Evolutionary conservation across 1,140 invertebrate species (phyloP).

Genomic region (Streblospio benedicti): DNA sequence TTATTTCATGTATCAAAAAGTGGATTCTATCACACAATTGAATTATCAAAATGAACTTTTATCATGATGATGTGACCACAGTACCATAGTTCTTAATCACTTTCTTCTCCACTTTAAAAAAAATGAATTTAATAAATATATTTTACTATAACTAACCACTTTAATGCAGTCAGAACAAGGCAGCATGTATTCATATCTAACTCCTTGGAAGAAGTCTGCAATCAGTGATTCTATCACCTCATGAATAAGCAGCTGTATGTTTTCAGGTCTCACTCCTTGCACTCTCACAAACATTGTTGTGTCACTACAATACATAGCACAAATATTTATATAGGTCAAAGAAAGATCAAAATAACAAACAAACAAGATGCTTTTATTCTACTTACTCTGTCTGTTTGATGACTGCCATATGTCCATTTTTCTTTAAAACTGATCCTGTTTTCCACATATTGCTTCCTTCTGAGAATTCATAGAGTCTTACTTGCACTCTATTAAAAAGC

Average conservation of each 20-base stretch:
- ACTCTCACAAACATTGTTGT: constrained; percentile 6
- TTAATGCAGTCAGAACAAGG: constrained; percentile 17
- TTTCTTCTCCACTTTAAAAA: too few species aligned
- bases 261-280: constrained; percentile 15
- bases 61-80: too few species aligned
- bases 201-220: constrained; percentile 13
- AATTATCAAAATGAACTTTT: too few species aligned
- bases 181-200: constrained; percentile 14
- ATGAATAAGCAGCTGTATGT: constrained; percentile 16
- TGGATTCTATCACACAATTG: too few species aligned
- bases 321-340: not conserved
- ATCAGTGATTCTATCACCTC: constrained; percentile 19
- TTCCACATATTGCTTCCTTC: constrained; percentile 22
- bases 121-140: too few species aligned
- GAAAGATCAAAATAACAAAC: too few species aligned
- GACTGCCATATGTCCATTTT: constrained; percentile 20
- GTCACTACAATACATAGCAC: not conserved
- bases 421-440: constrained; percentile 18
- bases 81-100: too few species aligned
- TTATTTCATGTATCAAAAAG: too few species aligned
- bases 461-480: constrained; percentile 14
- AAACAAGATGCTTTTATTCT: too few species aligned
- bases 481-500: constrained; percentile 44
- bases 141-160: not conserved
- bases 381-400: constrained; percentile 21